A percentile compares a stretch with the other conserved stretches of the same genome.
phyloP scores from a whole-genome alignment of 2,888 invertebrate species.

The Cantharis flavilabris region DNA sequence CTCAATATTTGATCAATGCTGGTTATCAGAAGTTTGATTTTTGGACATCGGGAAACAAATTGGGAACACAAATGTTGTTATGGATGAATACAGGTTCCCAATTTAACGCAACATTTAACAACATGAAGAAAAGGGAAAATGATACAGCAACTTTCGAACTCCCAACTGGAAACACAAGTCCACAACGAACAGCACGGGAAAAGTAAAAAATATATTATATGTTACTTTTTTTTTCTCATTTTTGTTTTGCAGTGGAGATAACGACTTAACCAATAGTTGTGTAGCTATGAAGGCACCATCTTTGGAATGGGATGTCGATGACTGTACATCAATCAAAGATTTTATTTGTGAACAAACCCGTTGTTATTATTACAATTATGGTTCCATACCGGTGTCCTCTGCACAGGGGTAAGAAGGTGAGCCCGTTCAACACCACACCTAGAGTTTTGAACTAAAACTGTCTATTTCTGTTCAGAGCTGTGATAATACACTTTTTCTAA shows the following conservation, averaged over 20 bases:
- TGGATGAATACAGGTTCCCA: conserved; percentile 91
- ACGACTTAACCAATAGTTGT: conserved; percentile 71
- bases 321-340: conserved; percentile 82
- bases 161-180: conserved; percentile 75
- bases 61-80: conserved; percentile 84
- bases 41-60: conserved; percentile 87
- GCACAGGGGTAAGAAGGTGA: conserved; percentile 92
- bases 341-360: conserved; percentile 90
- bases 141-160: conserved; percentile 54
- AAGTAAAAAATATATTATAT: conserved; percentile 56
- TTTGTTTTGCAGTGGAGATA: conserved; percentile 55
- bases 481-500: neutral
- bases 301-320: conserved; percentile 81
- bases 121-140: conserved; percentile 64
- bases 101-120: conserved; percentile 87
- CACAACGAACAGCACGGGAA: conserved; percentile 78
- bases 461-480: conserved; percentile 23
- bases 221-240: neutral
- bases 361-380: conserved; percentile 90
- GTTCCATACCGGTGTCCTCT: conserved; percentile 86
- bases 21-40: conserved; percentile 84
- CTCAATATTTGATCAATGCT: conserved; percentile 80
- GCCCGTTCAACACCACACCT: conserved; percentile 52
- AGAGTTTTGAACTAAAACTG: conserved; percentile 18
- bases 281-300: conserved; percentile 78